phyloP scores from a whole-genome alignment of 1,140 invertebrate species.

The Ditylenchus dipsaci region DNA sequence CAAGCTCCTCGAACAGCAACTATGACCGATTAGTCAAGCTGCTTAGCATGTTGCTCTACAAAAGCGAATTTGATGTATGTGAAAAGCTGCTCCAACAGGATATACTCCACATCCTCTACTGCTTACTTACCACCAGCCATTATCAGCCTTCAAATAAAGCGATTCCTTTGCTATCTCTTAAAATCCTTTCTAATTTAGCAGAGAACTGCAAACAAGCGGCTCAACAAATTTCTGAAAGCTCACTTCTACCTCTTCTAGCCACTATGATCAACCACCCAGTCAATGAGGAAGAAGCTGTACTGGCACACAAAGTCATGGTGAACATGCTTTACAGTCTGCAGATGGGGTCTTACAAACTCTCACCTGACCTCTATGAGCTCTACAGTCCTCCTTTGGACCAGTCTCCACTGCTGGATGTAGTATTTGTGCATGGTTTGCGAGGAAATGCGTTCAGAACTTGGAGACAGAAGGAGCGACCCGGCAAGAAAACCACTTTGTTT shows the following conservation, averaged over 20 bases:
- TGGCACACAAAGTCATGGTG: constrained; percentile 38
- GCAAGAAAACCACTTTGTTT: constrained; percentile 32
- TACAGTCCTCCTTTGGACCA: constrained; percentile 18
- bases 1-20: constrained; percentile 12
- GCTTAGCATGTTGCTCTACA: constrained; percentile 23
- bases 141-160: constrained; percentile 28
- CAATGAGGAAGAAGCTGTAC: constrained; percentile 35
- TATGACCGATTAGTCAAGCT: constrained; percentile 21
- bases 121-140: constrained; percentile 21
- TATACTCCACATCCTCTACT: constrained; percentile 15
- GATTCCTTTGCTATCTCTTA: constrained; percentile 27
- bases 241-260: constrained; percentile 26
- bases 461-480: constrained; percentile 31
- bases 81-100: constrained; percentile 27
- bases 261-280: constrained; percentile 22
- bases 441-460: constrained; percentile 39
- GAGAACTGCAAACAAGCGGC: constrained; percentile 23
- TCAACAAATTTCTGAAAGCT: constrained; percentile 8
- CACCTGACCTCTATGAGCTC: constrained; percentile 36
- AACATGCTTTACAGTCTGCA: constrained; percentile 32
- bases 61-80: constrained; percentile 15
- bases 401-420: constrained; percentile 5
- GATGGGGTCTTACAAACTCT: constrained; percentile 29
- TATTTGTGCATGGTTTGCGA: constrained; percentile 37
- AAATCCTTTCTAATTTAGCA: constrained; percentile 39